phyloP scores from a whole-genome alignment of 2,113 vertebrate genomes.

The Pungitius pungitius region DNA sequence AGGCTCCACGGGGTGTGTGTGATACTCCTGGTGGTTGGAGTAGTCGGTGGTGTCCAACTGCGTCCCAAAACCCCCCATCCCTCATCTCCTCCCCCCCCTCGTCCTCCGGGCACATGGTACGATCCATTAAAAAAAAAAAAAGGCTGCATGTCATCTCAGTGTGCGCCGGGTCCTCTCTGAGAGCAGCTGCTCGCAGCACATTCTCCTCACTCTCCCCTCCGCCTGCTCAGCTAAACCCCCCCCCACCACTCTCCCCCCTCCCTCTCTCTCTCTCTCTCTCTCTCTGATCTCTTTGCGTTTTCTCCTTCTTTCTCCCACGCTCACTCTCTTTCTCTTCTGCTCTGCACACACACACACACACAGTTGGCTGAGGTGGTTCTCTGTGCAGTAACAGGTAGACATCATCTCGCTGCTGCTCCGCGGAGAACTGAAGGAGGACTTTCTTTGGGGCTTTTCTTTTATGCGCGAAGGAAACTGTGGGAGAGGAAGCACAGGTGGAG shows the following conservation, averaged over 20 bases:
- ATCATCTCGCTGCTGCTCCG: slow-evolving; percentile 32
- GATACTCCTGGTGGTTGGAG: slow-evolving; percentile 46
- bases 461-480: slow-evolving; percentile 64
- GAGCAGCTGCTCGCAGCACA: slow-evolving; percentile 81
- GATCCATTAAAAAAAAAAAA: slow-evolving; percentile 84
- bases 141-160: slow-evolving; percentile 80
- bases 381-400: slow-evolving; percentile 76
- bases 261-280: slow-evolving; percentile 18
- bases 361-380: no score
- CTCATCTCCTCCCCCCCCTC: slow-evolving; percentile 56
- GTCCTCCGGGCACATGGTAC: slow-evolving; percentile 80
- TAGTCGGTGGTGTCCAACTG: slow-evolving; percentile 58
- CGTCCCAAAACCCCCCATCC: neutral
- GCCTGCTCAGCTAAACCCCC: slow-evolving; percentile 66
- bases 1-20: slow-evolving; percentile 52
- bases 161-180: slow-evolving; percentile 79
- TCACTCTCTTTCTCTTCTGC: slow-evolving; percentile 32
- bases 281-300: slow-evolving; percentile 28
- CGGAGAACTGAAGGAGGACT: slow-evolving; percentile 33
- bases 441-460: slow-evolving; percentile 27
- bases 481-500: slow-evolving; percentile 63
- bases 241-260: slow-evolving; percentile 39
- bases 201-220: slow-evolving; percentile 69
- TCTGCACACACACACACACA: slow-evolving; percentile 27
- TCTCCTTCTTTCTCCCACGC: slow-evolving; percentile 23